Base-by-base conservation (phyloP, 2,797 vertebrate genomes). In the Characodon lateralis region DNA sequence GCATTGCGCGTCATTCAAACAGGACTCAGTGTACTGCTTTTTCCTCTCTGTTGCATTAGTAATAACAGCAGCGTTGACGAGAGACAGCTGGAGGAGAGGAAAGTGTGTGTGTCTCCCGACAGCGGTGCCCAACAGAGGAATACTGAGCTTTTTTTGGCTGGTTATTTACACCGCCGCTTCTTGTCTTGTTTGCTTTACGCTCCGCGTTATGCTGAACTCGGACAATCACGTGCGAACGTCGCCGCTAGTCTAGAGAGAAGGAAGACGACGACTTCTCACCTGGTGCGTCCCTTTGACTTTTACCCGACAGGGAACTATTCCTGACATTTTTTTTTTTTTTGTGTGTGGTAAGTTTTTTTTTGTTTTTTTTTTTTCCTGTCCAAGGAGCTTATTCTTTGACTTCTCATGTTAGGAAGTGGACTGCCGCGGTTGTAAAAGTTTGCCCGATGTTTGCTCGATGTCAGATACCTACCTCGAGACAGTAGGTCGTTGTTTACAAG, bases 1-100 rank as follows among this genome's bases (percentile, higher is more conserved):
- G 93, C 91, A 93, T 94, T 92, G 91, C 93, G 94, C 94, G 94
- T 96, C 95, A 94, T 95, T 96, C 93, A 95, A 95, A 93, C 95
- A 92, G 92, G 92, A 94, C 93, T 93, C 89, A 51, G 94, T 94
- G 95, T 93, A 86, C 90, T 80, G 92, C 91, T 93, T 94, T 93
- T 83, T 26, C 66, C 94, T 88, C 91, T 87, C 93, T 92, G 94
- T 95, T 95, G 95, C 95, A 91, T 95, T 94, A 94, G 94, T 95
- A 96, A 96, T 95, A 95, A 95, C 95, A 95, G 93, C 93, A 81
- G 94, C 94, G 90, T 90, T 90, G 93, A 92, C 93, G 89, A 90
- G 90, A 93, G 93, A 94, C 92, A 92, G 92, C 90, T 85, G 88
- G 93, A 95, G 95, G 94, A 95, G 92, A 80, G 35, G 59, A 68